These are phyloP conservation scores for Merodon equestris DNA, from an alignment of 2,888 invertebrate species.

Conservation along the genomic window DNA sequence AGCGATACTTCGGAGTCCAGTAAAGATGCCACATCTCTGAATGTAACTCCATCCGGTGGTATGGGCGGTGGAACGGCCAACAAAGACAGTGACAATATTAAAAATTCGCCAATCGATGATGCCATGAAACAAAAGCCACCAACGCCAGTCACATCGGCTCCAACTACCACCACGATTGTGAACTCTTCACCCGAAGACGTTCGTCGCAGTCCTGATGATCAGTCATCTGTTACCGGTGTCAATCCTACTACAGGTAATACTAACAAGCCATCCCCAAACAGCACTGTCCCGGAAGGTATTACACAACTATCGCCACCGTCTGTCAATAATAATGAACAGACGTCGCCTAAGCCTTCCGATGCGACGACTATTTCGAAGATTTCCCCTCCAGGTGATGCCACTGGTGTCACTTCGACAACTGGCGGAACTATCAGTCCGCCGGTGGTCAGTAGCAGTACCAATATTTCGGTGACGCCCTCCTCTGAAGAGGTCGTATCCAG, in stretches of 20 bases:
- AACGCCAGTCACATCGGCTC: constrained; percentile 68
- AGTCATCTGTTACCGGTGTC: constrained; percentile 50
- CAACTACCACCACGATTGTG: constrained; percentile 63
- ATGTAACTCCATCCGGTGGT: constrained; percentile 61
- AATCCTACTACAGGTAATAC: constrained; percentile 71
- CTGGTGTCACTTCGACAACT: constrained; percentile 76
- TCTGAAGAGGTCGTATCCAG: constrained; percentile 75
- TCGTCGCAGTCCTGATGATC: constrained; percentile 70
- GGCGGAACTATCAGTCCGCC: constrained; percentile 76
- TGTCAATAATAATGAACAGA: constrained; percentile 65
- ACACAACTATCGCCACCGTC: constrained; percentile 59
- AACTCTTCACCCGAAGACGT: constrained; percentile 68
- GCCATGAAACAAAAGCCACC: constrained; percentile 70
- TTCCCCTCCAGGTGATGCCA: constrained; percentile 68
- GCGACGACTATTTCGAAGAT: constrained; percentile 49
- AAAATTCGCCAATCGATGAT: constrained; percentile 57
- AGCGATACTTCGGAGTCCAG: constrained; percentile 70
- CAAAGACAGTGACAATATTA: constrained; percentile 62
- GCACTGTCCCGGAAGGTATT: constrained; percentile 51
- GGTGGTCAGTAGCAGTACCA: constrained; percentile 78
- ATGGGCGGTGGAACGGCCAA: constrained; percentile 70
- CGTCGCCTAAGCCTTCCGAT: constrained; percentile 61
- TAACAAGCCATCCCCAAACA: constrained; percentile 63
- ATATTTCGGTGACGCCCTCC: constrained; percentile 67
- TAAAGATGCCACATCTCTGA: constrained; percentile 69